A percentile compares a stretch with the other conserved stretches of the same genome.
phyloP scores from a whole-genome alignment of 2,888 invertebrate genomes.

The Tetropium fuscum region DNA sequence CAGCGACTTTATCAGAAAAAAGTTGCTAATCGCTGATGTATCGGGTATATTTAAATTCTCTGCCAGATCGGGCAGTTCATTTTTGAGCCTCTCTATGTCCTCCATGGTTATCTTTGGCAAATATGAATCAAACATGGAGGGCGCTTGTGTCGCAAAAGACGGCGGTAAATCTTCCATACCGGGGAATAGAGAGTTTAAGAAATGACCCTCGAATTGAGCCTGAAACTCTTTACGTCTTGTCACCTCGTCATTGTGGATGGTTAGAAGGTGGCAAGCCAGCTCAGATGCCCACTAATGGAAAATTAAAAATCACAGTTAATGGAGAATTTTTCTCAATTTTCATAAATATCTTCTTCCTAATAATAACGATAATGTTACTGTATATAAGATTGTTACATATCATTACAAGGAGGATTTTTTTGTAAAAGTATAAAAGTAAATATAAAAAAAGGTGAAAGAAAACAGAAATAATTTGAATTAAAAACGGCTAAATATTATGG shows the following conservation, averaged over 20 bases:
- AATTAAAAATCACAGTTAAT: constrained; percentile 8
- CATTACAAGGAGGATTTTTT: no score
- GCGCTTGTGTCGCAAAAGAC: constrained; percentile 83
- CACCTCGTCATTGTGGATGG: constrained; percentile 88
- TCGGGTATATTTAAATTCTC: constrained; percentile 76
- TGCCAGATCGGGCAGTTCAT: constrained; percentile 74
- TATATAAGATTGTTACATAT: no score
- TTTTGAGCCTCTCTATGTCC: constrained; percentile 75
- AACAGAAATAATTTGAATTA: no score
- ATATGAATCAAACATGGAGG: constrained; percentile 76
- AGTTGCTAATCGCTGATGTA: constrained; percentile 77
- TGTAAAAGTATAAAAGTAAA: no score
- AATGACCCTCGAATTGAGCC: constrained; percentile 83
- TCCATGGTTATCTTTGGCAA: constrained; percentile 53
- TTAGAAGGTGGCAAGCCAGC: constrained; percentile 81
- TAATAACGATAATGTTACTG: no score
- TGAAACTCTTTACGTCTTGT: constrained; percentile 83
- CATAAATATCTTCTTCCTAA: no score
- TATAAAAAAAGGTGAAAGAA: no score
- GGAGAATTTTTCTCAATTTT: no score
- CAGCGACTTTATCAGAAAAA: constrained; percentile 68
- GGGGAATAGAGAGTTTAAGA: constrained; percentile 87
- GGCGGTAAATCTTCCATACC: constrained; percentile 89
- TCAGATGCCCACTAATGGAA: constrained; percentile 82
- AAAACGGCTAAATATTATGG: no score